Evolutionary conservation across 2,113 vertebrate genomes (phyloP).

Genomic region (Odocoileus hemionus): DNA sequence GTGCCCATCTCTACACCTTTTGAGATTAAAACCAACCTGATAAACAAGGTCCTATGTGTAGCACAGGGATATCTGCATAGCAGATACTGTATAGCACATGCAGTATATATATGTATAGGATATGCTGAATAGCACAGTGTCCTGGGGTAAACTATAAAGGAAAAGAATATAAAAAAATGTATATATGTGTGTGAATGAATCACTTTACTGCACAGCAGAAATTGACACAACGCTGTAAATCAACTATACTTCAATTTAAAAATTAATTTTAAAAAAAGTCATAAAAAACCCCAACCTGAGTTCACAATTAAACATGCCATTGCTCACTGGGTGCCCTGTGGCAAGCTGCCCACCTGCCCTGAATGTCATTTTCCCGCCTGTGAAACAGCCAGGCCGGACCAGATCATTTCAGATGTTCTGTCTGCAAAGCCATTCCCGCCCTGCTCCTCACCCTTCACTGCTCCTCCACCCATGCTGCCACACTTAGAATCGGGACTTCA

Average conservation of each 20-base stretch:
- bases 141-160: not conserved
- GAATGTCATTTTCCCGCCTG: not conserved
- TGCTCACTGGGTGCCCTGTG: not conserved
- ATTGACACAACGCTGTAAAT: not conserved
- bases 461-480: not conserved
- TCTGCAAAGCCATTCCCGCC: not conserved
- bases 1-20: not conserved
- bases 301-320: not conserved
- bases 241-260: not conserved
- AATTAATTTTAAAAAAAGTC: not conserved
- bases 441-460: not conserved
- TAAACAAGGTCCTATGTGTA: not conserved
- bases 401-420: not conserved
- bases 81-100: not conserved
- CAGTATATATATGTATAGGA: not conserved
- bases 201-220: not conserved
- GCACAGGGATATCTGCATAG: not conserved
- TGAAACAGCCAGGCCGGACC: not conserved
- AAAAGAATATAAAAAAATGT: not conserved
- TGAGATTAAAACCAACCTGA: not conserved
- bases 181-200: not conserved
- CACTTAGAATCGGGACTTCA: not conserved
- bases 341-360: not conserved
- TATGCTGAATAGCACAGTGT: not conserved
- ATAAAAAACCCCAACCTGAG: not conserved